Conservation (phyloP, 2,113 vertebrate genomes). For the Mionectes macconnelli region DNA sequence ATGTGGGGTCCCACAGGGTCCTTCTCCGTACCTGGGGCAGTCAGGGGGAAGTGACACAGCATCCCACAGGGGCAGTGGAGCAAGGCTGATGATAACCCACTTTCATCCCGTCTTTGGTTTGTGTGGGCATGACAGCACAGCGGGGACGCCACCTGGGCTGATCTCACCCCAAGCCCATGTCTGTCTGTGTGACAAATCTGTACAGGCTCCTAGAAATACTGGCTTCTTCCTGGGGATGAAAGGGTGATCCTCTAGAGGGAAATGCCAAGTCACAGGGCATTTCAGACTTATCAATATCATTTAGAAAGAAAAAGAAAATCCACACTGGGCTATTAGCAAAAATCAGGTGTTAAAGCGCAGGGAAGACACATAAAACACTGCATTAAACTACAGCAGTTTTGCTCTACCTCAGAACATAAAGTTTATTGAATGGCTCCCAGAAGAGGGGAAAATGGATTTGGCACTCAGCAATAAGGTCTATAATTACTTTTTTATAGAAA, state of each 20-base stretch:
- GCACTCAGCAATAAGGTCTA: background rate
- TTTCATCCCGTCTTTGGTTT: background rate
- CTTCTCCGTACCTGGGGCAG: fast-evolving
- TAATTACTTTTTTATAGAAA: constrained; percentile 51
- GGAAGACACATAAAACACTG: background rate
- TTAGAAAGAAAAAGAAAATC: constrained; percentile 22
- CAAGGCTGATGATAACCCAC: background rate
- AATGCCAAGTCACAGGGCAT: background rate
- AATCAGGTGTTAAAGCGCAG: background rate
- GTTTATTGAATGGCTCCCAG: constrained; percentile 39
- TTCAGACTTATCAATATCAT: background rate
- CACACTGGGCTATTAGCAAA: background rate
- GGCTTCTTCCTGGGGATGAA: background rate
- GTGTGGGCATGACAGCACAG: background rate
- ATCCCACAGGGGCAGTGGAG: fast-evolving
- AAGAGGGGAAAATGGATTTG: constrained; percentile 32
- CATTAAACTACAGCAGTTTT: background rate
- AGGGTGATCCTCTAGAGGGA: background rate
- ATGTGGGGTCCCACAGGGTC: background rate
- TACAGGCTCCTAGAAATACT: background rate
- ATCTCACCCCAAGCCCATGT: fast-evolving
- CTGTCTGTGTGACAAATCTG: background rate
- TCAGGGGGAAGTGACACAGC: background rate
- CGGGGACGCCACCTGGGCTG: background rate
- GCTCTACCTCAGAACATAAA: constrained; percentile 35